Base-by-base conservation (phyloP, 2,888 invertebrate species). In the Ptychoptera albimana region DNA sequence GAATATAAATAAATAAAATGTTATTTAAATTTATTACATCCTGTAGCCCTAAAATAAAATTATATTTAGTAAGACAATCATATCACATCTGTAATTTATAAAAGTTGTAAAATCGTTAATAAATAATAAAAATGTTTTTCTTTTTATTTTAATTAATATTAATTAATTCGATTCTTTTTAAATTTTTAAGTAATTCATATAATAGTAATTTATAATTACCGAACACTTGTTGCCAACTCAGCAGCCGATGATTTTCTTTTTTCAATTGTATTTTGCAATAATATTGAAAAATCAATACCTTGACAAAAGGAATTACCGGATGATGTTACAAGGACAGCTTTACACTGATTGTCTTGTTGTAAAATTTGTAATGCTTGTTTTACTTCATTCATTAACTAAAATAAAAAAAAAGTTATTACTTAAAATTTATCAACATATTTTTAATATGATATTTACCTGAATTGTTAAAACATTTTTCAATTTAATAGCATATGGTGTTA, bases 271-370 rank as follows among this genome's bases (percentile, higher is more conserved):
- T 72, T 67, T 48, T 73, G 64, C 35, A 82, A 59, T 35, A 91
- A 62, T 45, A 74, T 72, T 45, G 75, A 75, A 46, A 89, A 74
- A 63, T 93, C 86, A 50, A 93, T 68, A 23, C 88, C 89, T 51
- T 83, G 80, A 59, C 86, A 89, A 57, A 89, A 82, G 38, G 77
- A 74, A 39, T 75, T 74, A 42, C 81, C 81, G 43, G 79, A 77
- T 8, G 87, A 84, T 42, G 79, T 79, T 15, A 93, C 46, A 12
- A 63, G 49, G 9, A 91, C 84, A 2, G 75, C 71, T 53, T 73
- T 61, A 50, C 77, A 79, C 15, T 73, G 72, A 44, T 72, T 70
- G 54, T 83, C 82, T 48, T 71, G 70, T 48, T 71, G 70, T 38
- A 81, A 62, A 50, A 73, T 70, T 46, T 73, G 69, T 47, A 92